phyloP scores from a whole-genome alignment of 2,797 vertebrate genomes.

The Neostethus bicornis region DNA sequence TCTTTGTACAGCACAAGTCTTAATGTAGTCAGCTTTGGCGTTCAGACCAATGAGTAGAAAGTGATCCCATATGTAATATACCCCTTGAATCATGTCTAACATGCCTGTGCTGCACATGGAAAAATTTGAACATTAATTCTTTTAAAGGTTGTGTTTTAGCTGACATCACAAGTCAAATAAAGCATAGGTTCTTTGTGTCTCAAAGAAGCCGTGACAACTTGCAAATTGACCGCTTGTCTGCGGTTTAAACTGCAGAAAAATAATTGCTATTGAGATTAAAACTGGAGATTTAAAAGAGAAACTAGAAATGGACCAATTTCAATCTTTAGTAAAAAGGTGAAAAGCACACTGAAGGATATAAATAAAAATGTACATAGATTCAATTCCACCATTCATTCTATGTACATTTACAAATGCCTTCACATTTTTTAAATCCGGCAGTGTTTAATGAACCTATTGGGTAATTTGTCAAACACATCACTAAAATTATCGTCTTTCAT shows the following conservation, averaged over 20 bases:
- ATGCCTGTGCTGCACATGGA: neutral
- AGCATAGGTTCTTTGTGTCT: neutral
- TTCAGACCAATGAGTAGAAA: neutral
- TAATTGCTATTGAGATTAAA: neutral
- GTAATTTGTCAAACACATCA: neutral
- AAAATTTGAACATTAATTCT: neutral
- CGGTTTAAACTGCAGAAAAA: neutral
- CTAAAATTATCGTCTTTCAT: neutral
- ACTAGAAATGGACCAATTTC: neutral
- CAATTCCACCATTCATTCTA: neutral
- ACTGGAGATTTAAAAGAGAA: neutral
- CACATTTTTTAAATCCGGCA: too few species aligned
- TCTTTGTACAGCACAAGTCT: neutral
- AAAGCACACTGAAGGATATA: neutral
- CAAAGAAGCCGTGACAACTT: neutral
- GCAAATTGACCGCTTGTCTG: neutral
- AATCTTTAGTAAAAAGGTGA: neutral
- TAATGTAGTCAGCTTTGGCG: neutral
- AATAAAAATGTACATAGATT: too few species aligned
- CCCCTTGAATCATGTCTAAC: neutral
- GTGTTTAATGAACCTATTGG: too few species aligned
- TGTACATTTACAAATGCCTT: too few species aligned
- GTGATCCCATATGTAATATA: neutral
- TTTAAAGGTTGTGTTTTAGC: neutral
- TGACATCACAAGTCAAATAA: neutral